Evolutionary conservation across 1,140 invertebrate species (phyloP).

Genomic region (Zaprionus vittiger): DNA sequence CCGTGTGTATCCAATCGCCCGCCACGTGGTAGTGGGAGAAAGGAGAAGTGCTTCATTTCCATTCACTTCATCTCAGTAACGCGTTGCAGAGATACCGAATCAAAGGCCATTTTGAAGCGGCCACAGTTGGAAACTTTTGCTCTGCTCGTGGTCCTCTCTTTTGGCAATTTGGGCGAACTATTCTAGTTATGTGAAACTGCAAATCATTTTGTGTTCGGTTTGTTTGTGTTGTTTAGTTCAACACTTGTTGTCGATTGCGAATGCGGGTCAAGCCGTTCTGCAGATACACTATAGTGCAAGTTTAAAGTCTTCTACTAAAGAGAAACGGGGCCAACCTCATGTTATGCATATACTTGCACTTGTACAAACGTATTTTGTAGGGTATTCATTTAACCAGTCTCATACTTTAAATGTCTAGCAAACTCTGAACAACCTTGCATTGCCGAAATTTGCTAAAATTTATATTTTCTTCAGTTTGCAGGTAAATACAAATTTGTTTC

Average conservation of each 20-base stretch:
- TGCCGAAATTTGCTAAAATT: slow-evolving; percentile 23
- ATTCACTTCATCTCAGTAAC: slow-evolving; percentile 12
- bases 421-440: slow-evolving; percentile 34
- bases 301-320: background rate
- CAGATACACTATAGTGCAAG: slow-evolving; percentile 3
- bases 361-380: background rate
- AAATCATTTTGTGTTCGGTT: slow-evolving; percentile 43
- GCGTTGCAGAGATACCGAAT: slow-evolving; percentile 16
- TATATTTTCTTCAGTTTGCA: slow-evolving; percentile 48
- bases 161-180: slow-evolving; percentile 33
- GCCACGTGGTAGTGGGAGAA: background rate
- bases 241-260: slow-evolving; percentile 7
- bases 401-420: background rate
- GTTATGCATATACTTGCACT: background rate
- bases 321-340: background rate
- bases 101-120: slow-evolving; percentile 22
- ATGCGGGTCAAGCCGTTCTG: background rate
- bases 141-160: slow-evolving; percentile 21
- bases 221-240: slow-evolving; percentile 32
- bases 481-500: slow-evolving; percentile 42
- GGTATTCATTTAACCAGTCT: background rate
- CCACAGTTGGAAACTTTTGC: slow-evolving; percentile 28
- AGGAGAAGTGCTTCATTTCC: slow-evolving; percentile 1
- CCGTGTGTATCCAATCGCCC: background rate
- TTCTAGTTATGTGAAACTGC: slow-evolving; percentile 42